These are phyloP conservation scores for Gryllus bimaculatus DNA, from an alignment of 1,140 invertebrate genomes.

Conservation along the genomic window DNA sequence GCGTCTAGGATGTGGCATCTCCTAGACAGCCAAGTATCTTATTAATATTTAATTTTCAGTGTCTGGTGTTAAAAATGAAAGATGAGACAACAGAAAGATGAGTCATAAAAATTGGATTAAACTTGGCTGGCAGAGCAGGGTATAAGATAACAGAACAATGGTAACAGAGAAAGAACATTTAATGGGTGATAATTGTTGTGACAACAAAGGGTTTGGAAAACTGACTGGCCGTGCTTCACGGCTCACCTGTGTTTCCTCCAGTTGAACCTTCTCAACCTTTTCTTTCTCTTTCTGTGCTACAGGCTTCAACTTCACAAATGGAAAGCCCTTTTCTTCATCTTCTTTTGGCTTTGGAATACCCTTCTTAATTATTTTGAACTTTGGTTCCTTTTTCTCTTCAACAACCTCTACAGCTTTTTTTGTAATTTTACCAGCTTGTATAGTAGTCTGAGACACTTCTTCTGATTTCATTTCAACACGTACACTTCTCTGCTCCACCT, in stretches of 20 bases:
- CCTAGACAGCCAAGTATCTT: too few species aligned
- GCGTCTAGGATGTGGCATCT: too few species aligned
- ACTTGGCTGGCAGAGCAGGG: too few species aligned
- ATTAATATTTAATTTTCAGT: too few species aligned
- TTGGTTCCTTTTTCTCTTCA: background rate
- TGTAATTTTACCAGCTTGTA: background rate
- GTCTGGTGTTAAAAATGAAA: too few species aligned
- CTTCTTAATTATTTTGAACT: background rate
- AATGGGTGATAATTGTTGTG: too few species aligned
- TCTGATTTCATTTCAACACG: background rate
- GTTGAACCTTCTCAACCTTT: background rate
- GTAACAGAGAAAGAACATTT: too few species aligned
- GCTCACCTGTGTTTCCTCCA: background rate
- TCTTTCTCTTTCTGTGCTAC: background rate
- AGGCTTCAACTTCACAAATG: background rate
- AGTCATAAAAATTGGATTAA: too few species aligned
- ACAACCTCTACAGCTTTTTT: background rate
- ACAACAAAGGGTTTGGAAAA: background rate
- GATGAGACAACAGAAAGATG: too few species aligned
- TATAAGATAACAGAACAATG: too few species aligned
- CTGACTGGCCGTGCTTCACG: background rate
- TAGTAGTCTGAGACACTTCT: background rate
- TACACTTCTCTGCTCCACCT: background rate
- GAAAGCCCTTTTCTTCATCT: background rate
- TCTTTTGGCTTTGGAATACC: background rate